phyloP scores from a whole-genome alignment of 2,888 invertebrate genomes.

The Erebia ligea region DNA sequence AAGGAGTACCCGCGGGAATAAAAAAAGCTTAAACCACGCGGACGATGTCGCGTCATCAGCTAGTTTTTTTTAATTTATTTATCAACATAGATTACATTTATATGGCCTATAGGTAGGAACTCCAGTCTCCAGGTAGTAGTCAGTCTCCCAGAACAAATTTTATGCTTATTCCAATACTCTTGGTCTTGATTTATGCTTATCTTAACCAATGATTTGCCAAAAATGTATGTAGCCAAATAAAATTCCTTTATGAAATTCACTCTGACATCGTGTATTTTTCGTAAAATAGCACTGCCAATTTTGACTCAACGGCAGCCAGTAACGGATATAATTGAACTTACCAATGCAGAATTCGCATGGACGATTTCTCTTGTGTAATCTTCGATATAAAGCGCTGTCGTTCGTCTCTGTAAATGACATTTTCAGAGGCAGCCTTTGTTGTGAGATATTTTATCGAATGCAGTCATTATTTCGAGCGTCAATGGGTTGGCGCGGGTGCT shows the following conservation, averaged over 20 bases:
- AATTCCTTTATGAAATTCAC: neutral
- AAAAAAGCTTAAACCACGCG: too few species aligned
- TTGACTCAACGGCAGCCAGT: neutral
- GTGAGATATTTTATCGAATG: constrained; percentile 27
- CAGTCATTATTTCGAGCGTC: constrained; percentile 28
- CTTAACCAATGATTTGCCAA: too few species aligned
- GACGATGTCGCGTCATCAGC: too few species aligned
- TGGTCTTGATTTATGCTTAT: too few species aligned
- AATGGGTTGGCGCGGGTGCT: constrained; percentile 18
- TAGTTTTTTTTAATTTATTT: neutral
- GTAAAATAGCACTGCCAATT: neutral
- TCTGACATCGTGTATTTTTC: neutral
- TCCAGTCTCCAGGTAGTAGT: too few species aligned
- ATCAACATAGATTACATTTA: neutral
- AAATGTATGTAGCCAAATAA: too few species aligned
- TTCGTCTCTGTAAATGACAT: constrained; percentile 10
- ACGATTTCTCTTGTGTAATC: neutral
- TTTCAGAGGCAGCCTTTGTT: constrained; percentile 16
- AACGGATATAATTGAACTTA: neutral
- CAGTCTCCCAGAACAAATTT: too few species aligned
- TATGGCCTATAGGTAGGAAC: too few species aligned
- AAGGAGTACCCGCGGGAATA: too few species aligned
- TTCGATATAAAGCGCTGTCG: constrained; percentile 1
- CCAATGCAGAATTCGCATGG: neutral
- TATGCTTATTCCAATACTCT: too few species aligned